Percentiles rank a stretch among this genome's conserved stretches.
Evolutionary conservation across 2,113 vertebrate species (phyloP).

Genomic region (Phalacrocorax brasilianus): DNA sequence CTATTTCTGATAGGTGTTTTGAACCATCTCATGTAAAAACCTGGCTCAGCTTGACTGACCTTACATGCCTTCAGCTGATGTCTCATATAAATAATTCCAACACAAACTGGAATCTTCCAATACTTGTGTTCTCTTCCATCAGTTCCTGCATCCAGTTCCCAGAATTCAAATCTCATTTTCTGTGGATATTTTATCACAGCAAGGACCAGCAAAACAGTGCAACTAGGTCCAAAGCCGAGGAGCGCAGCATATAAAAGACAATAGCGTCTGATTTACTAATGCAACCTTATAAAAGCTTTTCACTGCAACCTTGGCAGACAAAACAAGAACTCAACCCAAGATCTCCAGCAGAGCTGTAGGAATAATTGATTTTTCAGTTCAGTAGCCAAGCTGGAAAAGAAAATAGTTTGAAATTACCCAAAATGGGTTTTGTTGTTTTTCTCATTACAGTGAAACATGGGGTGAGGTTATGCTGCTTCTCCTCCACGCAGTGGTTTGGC

Average conservation of each 20-base stretch:
- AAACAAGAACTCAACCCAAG: neutral
- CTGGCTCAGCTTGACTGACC: neutral
- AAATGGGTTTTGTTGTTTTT: neutral
- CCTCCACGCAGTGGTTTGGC: neutral
- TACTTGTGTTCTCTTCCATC: neutral
- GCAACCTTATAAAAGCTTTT: neutral
- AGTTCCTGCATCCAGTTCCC: neutral
- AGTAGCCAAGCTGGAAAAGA: constrained; percentile 28
- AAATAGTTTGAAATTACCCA: constrained; percentile 1
- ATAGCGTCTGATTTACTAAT: neutral
- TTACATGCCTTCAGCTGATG: neutral
- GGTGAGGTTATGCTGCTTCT: neutral
- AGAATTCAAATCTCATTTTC: neutral
- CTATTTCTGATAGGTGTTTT: neutral
- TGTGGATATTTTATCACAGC: neutral
- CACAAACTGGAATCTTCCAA: neutral
- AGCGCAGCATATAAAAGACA: neutral
- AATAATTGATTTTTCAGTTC: constrained; percentile 57
- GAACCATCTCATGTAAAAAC: neutral
- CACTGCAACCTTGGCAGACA: neutral
- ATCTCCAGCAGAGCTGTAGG: constrained; percentile 6
- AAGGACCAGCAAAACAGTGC: neutral
- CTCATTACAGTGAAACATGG: neutral
- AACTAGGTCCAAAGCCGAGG: neutral
- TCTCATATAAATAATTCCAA: neutral